phyloP scores from a whole-genome alignment of 2,797 vertebrate genomes.

The Melanotaenia trifasciata region DNA sequence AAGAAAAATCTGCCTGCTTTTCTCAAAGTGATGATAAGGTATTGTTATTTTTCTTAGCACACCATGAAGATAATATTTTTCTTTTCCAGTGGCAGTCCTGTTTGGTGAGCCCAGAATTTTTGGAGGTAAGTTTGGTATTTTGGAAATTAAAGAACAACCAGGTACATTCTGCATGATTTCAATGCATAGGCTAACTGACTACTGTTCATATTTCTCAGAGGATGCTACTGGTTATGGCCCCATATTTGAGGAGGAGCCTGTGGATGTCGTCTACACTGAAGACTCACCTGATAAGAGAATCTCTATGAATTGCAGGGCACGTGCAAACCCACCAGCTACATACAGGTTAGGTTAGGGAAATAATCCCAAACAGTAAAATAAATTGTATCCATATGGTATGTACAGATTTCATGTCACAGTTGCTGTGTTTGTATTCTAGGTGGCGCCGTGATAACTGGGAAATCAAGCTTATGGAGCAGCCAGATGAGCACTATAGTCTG shows the following conservation, averaged over 20 bases:
- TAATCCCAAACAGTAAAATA: rapidly evolving
- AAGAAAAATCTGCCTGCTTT: conserved; percentile 17
- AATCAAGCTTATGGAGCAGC: conserved; percentile 92
- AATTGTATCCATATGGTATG: neutral
- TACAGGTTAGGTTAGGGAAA: conserved; percentile 92
- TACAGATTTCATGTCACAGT: neutral
- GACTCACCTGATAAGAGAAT: conserved; percentile 94
- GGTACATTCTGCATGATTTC: neutral
- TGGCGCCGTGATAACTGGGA: conserved; percentile 96
- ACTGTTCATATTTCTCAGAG: conserved; percentile 75
- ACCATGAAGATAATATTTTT: conserved; percentile 9
- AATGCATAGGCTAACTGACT: neutral
- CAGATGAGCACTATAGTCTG: conserved; percentile 93
- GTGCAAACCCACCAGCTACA: conserved; percentile 90
- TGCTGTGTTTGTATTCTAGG: conserved; percentile 69
- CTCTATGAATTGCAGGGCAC: conserved; percentile 96
- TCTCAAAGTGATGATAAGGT: neutral
- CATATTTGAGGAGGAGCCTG: conserved; percentile 97
- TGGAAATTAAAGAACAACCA: no score
- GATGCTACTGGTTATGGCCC: conserved; percentile 96
- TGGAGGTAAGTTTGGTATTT: conserved; percentile 68
- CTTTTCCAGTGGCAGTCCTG: conserved; percentile 71
- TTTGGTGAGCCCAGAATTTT: conserved; percentile 83
- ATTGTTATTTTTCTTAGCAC: neutral
- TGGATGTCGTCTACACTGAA: conserved; percentile 94